phyloP scores from a whole-genome alignment of 2,113 vertebrate genomes.

The Monopterus albus region DNA sequence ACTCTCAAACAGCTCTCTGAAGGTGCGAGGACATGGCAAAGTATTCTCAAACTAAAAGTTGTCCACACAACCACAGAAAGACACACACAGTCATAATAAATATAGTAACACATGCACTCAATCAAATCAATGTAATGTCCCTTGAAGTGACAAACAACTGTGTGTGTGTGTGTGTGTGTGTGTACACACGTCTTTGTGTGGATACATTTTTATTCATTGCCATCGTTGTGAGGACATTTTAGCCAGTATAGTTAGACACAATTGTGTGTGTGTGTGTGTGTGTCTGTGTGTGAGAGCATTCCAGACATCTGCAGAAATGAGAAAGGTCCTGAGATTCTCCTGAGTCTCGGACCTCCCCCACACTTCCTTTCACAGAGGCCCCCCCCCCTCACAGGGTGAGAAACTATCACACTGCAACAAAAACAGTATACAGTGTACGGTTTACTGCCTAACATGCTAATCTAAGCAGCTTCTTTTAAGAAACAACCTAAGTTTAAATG shows the following conservation, averaged over 20 bases:
- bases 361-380: slow-evolving; percentile 63
- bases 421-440: background rate
- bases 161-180: no score
- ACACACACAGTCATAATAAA: background rate
- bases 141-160: no score
- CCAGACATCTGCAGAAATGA: slow-evolving; percentile 74
- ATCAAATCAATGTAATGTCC: no score
- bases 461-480: background rate
- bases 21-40: no score
- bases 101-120: background rate
- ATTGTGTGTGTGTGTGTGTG: slow-evolving; percentile 40
- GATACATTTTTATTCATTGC: no score
- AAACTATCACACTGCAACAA: background rate
- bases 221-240: no score
- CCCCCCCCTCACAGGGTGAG: background rate
- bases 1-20: no score
- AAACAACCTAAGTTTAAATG: background rate
- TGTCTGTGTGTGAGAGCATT: slow-evolving; percentile 41
- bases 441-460: background rate
- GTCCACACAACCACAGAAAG: background rate
- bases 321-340: slow-evolving; percentile 65
- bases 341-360: slow-evolving; percentile 60
- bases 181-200: no score
- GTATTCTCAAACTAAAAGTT: no score
- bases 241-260: no score